Percentiles rank a stretch among this genome's conserved stretches.
Evolutionary conservation across 2,113 vertebrate genomes (phyloP).

Genomic region (Clupea harengus): DNA sequence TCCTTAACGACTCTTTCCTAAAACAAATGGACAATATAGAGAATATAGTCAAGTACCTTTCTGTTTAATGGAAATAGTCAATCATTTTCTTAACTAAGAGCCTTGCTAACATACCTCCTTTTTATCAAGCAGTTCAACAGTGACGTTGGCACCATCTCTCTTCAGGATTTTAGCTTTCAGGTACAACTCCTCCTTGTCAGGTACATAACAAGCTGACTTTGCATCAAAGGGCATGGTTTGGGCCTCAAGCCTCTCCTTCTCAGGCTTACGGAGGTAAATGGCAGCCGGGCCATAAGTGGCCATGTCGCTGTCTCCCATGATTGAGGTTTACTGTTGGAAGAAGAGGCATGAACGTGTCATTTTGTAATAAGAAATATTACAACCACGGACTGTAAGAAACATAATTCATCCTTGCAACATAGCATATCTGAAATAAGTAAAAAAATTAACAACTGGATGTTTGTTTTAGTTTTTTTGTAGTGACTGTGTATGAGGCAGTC

Average conservation of each 20-base stretch:
- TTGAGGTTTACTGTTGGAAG: conserved; percentile 23
- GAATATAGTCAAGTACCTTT: not conserved
- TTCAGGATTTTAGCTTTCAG: conserved; percentile 74
- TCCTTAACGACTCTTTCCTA: not conserved
- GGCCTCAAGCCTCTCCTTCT: conserved; percentile 74
- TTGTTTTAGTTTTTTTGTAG: too few species aligned
- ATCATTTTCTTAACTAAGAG: too few species aligned
- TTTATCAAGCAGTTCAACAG: conserved; percentile 65
- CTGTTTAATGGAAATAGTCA: not conserved
- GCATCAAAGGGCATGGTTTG: conserved; percentile 77
- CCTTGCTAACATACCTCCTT: conserved; percentile 58
- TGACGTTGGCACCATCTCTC: conserved; percentile 68
- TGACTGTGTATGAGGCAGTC: too few species aligned
- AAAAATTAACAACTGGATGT: too few species aligned
- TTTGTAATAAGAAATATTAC: too few species aligned
- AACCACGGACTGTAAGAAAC: too few species aligned
- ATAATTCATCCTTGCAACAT: too few species aligned
- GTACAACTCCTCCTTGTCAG: conserved; percentile 69
- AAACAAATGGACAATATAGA: conserved; percentile 45
- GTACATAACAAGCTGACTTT: conserved; percentile 76
- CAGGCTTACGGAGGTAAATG: conserved; percentile 70
- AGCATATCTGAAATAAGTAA: too few species aligned
- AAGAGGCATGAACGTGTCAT: too few species aligned
- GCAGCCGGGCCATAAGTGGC: conserved; percentile 54
- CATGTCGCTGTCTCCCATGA: conserved; percentile 47